These are phyloP conservation scores for Pyralis farinalis DNA, from an alignment of 2,888 invertebrate species.

Conservation along the genomic window DNA sequence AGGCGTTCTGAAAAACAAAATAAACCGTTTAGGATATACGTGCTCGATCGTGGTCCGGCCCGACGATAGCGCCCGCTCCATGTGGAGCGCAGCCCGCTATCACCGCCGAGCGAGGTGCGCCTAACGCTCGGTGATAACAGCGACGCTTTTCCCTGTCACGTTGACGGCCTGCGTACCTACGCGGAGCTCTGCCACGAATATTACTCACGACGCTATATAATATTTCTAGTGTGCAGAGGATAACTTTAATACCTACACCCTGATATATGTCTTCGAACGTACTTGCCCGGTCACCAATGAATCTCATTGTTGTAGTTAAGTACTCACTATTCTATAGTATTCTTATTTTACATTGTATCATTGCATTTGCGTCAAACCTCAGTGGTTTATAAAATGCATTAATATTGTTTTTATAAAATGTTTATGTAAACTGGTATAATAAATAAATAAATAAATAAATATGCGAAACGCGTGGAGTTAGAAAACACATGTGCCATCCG, in stretches of 20 bases:
- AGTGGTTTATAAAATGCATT: no score
- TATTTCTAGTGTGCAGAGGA: conserved; percentile 40
- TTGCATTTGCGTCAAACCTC: no score
- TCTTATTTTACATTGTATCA: no score
- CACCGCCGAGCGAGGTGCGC: conserved; percentile 74
- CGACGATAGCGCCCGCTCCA: conserved; percentile 59
- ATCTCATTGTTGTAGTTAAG: no score
- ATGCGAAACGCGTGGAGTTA: conserved; percentile 37
- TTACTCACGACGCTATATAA: conserved; percentile 36
- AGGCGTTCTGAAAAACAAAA: conserved; percentile 45
- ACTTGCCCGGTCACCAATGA: no score
- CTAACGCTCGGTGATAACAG: conserved; percentile 74
- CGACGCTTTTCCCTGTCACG: conserved; percentile 70
- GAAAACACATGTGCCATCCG: conserved; percentile 60
- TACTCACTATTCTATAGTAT: no score
- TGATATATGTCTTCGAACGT: no score
- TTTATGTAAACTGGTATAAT: no score
- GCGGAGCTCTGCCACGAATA: conserved; percentile 51
- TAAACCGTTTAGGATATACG: conserved; percentile 36
- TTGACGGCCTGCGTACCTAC: conserved; percentile 59
- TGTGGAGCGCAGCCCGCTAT: conserved; percentile 60
- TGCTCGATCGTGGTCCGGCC: conserved; percentile 37
- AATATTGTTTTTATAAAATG: no score
- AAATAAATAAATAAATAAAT: no score
- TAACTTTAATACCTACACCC: conserved; percentile 32